These are phyloP conservation scores for Nineta flava DNA, from an alignment of 2,888 invertebrate genomes.

Conservation along the genomic window DNA sequence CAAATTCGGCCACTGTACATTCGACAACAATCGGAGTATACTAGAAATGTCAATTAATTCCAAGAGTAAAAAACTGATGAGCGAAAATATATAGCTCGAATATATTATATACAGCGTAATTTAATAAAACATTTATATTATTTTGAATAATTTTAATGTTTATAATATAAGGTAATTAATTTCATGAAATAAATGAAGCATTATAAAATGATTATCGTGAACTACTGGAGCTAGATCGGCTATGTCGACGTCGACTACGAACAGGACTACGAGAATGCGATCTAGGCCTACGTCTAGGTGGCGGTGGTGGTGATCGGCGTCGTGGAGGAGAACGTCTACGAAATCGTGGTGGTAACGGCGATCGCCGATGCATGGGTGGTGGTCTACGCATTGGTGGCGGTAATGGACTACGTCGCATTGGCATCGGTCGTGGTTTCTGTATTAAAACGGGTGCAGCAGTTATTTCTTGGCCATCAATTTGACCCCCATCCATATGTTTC, in stretches of 20 bases:
- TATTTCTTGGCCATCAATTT: slow-evolving; percentile 56
- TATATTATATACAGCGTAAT: too few species aligned
- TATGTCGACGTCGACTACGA: slow-evolving; percentile 48
- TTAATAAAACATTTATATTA: too few species aligned
- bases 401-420: slow-evolving; percentile 35
- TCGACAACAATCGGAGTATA: too few species aligned
- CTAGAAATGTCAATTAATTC: too few species aligned
- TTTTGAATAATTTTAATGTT: too few species aligned
- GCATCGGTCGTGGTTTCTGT: slow-evolving; percentile 46
- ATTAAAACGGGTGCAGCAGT: slow-evolving; percentile 87
- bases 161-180: too few species aligned
- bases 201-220: slow-evolving; percentile 33
- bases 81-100: too few species aligned
- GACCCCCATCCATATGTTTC: slow-evolving; percentile 98
- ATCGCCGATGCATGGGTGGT: slow-evolving; percentile 35
- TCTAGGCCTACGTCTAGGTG: slow-evolving; percentile 40
- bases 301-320: slow-evolving; percentile 33
- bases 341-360: slow-evolving; percentile 27
- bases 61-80: too few species aligned
- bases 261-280: slow-evolving; percentile 39
- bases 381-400: slow-evolving; percentile 39
- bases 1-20: too few species aligned
- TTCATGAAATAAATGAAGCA: too few species aligned
- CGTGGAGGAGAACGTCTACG: slow-evolving; percentile 26
- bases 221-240: slow-evolving; percentile 59